Conservation (phyloP, 2,797 vertebrate species). For the Spheniscus humboldti region DNA sequence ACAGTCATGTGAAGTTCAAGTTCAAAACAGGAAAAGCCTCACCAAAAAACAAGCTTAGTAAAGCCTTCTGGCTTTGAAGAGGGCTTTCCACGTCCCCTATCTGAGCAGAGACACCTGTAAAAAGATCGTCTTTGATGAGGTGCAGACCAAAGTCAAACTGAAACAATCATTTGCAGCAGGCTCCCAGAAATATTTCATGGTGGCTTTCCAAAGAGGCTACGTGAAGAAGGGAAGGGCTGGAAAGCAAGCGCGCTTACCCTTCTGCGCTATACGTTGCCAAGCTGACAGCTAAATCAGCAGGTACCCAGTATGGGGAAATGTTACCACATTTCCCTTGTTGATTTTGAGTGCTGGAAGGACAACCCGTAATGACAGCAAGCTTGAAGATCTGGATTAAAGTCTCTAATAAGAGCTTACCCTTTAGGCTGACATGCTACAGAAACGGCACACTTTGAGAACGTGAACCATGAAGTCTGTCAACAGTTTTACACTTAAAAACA, state of each 20-base stretch:
- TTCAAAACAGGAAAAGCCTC: constrained; percentile 34
- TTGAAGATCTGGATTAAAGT: neutral
- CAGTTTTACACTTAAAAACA: neutral
- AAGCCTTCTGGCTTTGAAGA: neutral
- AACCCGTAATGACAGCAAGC: neutral
- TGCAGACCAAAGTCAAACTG: neutral
- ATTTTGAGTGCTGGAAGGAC: neutral
- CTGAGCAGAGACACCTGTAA: neutral
- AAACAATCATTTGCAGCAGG: accelerated
- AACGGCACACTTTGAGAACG: neutral
- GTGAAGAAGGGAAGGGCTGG: neutral
- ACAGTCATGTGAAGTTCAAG: neutral
- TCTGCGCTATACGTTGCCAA: neutral
- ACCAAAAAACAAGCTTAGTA: neutral
- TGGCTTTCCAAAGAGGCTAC: neutral
- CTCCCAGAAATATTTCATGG: neutral
- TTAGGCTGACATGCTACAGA: neutral
- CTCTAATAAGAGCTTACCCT: constrained; percentile 12
- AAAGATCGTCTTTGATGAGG: neutral
- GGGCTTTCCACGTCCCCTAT: neutral
- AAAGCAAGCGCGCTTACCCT: neutral
- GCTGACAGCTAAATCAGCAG: neutral
- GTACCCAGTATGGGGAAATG: neutral
- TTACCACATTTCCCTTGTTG: neutral
- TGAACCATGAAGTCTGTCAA: neutral